Conservation (phyloP, 2,797 vertebrate species). For the Threskiornis aethiopicus region DNA sequence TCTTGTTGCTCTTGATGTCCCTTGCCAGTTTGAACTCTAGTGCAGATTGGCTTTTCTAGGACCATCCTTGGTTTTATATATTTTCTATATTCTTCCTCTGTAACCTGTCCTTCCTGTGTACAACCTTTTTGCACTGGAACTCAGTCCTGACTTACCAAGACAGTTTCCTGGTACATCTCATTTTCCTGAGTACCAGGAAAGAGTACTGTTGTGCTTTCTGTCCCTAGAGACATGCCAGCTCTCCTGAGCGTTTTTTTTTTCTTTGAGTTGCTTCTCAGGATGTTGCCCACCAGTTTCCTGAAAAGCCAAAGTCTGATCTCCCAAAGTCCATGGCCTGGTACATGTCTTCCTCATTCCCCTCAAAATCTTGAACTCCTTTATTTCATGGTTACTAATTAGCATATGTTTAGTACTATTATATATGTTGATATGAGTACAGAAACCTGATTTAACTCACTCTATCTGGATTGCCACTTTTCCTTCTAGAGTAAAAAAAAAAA, state of each 20-base stretch:
- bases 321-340: background rate
- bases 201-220: background rate
- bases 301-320: background rate
- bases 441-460: background rate
- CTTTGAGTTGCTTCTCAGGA: background rate
- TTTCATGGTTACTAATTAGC: background rate
- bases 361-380: background rate
- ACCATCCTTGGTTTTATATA: accelerated
- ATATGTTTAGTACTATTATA: background rate
- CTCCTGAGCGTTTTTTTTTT: background rate
- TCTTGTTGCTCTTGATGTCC: background rate
- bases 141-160: background rate
- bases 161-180: background rate
- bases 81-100: background rate
- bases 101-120: background rate
- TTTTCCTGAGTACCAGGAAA: background rate
- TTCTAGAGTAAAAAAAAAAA: background rate
- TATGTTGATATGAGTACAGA: background rate
- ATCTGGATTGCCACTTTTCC: background rate
- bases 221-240: background rate
- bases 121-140: background rate
- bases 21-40: background rate
- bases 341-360: background rate
- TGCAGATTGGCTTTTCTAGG: background rate
- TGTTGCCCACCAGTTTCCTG: background rate